Evolutionary conservation across 2,888 invertebrate species (phyloP), one percentile per base, ranked within the genome.

Genomic region (Belgica antarctica): DNA sequence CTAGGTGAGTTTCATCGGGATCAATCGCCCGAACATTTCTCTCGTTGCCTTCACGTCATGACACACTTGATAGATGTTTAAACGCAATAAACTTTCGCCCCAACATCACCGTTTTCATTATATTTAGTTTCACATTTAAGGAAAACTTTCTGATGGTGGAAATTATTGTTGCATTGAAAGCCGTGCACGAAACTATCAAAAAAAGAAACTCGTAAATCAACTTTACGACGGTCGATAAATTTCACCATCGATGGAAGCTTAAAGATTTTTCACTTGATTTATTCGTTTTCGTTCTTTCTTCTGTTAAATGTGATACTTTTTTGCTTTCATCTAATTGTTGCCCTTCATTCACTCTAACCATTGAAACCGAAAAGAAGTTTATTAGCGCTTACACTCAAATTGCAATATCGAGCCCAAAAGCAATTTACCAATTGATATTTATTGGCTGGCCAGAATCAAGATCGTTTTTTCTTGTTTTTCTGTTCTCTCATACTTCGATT

Each of bases 1-100:
- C 92, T 87, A 96, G 95, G 96, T 96, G 82, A 83, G 84, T 74
- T 71, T 22, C n/a, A 52, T n/a, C n/a, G 12, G 34, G 5, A 8
- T 31, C 34, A 31, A 31, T 31, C 12, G 12, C 12, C 12, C 12
- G 5, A 5, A 31, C 12, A 8, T 31, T 12, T 31, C 34, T 31
- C 5, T 31, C 12, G 34, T 31, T 31, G 7, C 8, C 19, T 17
- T 22, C 4, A 52, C 22, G 22, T 7, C 15, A 10, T 46, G 15
- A 4, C 17, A 22, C n/a, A 52, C 19, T 52, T 52, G 17, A 52
- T 52, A 52, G 52, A 52, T 52, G 52, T 52, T 22, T 52, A n/a
- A 41, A 41, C 2, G 41, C 41, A 31, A 10, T 10, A 41, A 5
- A 41, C n/a, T 31, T 31, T 17, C 17, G 22, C 12, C 4, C 52